A percentile compares a stretch with the other conserved stretches of the same genome.
These are phyloP conservation scores for Pogonomyrmex barbatus DNA, from an alignment of 1,140 invertebrate genomes.

Conservation along the genomic window DNA sequence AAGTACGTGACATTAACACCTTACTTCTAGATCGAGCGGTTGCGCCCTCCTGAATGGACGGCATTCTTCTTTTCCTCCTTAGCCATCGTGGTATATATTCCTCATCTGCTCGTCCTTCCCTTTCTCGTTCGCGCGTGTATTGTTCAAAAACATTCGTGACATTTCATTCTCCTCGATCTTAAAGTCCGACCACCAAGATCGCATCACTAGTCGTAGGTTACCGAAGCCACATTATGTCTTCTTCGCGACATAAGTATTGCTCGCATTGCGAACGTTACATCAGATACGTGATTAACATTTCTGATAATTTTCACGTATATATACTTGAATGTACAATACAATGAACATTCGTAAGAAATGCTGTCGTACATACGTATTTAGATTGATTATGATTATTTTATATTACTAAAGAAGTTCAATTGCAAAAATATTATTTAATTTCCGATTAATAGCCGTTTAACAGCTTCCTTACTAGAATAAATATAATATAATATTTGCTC, in stretches of 20 bases:
- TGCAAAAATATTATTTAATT: neutral
- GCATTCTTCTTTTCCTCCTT: slow-evolving; percentile 53
- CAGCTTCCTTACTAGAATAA: neutral
- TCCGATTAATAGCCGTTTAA: neutral
- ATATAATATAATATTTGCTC: neutral
- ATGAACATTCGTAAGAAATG: neutral
- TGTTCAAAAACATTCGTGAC: slow-evolving; percentile 75
- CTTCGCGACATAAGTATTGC: neutral
- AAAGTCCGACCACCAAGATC: slow-evolving; percentile 73
- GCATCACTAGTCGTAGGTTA: slow-evolving; percentile 63
- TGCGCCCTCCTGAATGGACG: slow-evolving; percentile 60
- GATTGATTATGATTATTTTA: neutral
- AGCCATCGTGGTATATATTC: slow-evolving; percentile 27
- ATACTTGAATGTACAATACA: neutral
- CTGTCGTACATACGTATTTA: neutral
- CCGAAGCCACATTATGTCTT: slow-evolving; percentile 32
- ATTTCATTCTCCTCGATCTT: slow-evolving; percentile 74
- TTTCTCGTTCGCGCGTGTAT: slow-evolving; percentile 49
- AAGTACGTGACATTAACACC: slow-evolving; percentile 75
- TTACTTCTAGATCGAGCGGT: slow-evolving; percentile 70
- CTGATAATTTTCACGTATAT: neutral
- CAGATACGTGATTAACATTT: neutral
- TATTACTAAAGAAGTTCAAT: neutral
- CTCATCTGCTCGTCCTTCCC: slow-evolving; percentile 62
- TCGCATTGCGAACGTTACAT: neutral